Evolutionary conservation across 2,888 invertebrate species (phyloP).

Genomic region (Spialia ferax): DNA sequence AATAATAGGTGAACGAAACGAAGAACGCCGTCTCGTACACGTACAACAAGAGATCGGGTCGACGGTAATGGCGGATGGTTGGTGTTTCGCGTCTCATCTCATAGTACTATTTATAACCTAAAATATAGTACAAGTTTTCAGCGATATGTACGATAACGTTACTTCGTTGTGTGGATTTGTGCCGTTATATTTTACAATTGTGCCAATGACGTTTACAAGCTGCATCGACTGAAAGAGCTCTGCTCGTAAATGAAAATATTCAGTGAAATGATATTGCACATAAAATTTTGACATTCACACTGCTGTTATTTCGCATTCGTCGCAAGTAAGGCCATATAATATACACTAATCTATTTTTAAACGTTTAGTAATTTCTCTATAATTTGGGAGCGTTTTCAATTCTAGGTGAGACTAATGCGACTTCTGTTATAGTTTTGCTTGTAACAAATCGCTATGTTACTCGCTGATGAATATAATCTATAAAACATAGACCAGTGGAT

Average conservation of each 20-base stretch:
- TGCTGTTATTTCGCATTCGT: slow-evolving; percentile 86
- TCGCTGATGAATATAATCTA: slow-evolving; percentile 66
- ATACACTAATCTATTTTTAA: slow-evolving; percentile 87
- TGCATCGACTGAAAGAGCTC: slow-evolving; percentile 78
- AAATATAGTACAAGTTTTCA: slow-evolving; percentile 87
- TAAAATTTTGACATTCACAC: slow-evolving; percentile 86
- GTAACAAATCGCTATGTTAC: slow-evolving; percentile 74
- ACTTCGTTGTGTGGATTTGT: slow-evolving; percentile 82
- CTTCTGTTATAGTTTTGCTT: slow-evolving; percentile 78
- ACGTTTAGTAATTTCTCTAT: slow-evolving; percentile 85
- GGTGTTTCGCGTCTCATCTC: slow-evolving; percentile 80
- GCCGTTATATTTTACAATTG: slow-evolving; percentile 80
- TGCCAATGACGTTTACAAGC: slow-evolving; percentile 81
- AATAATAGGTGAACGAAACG: slow-evolving; percentile 39
- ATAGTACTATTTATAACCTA: slow-evolving; percentile 87
- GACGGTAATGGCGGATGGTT: slow-evolving; percentile 84
- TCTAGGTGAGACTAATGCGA: slow-evolving; percentile 82
- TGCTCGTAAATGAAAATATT: slow-evolving; percentile 73
- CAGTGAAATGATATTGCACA: slow-evolving; percentile 86
- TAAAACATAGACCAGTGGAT: slow-evolving; percentile 65
- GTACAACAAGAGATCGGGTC: slow-evolving; percentile 78
- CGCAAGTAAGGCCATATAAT: slow-evolving; percentile 86
- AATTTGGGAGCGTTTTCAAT: slow-evolving; percentile 81
- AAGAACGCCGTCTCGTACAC: slow-evolving; percentile 64
- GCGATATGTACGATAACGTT: slow-evolving; percentile 86